phyloP scores from a whole-genome alignment of 2,888 invertebrate genomes.

The Neoaliturus tenellus region DNA sequence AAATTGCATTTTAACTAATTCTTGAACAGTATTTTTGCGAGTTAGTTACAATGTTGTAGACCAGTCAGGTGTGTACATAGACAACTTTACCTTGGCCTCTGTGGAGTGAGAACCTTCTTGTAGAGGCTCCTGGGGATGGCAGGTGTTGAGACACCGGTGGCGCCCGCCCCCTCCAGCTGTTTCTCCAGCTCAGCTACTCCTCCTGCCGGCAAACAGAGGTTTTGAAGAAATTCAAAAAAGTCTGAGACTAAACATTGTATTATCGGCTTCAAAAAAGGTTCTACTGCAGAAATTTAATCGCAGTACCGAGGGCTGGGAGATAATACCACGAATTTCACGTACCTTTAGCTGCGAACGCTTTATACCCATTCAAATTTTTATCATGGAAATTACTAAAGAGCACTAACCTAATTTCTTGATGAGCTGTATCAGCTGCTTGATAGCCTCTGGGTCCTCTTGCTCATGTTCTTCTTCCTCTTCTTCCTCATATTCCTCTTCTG shows the following conservation, averaged over 20 bases:
- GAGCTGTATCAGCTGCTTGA: conserved; percentile 88
- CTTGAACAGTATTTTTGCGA: no score
- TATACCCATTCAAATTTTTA: no score
- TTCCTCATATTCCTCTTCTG: conserved; percentile 69
- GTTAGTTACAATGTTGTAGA: no score
- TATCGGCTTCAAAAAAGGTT: no score
- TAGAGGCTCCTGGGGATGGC: conserved; percentile 80
- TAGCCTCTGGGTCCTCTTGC: conserved; percentile 85
- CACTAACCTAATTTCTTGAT: conserved; percentile 87
- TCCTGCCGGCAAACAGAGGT: conserved; percentile 72
- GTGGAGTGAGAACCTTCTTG: conserved; percentile 80
- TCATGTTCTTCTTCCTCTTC: conserved; percentile 71
- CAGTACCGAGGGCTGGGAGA: no score
- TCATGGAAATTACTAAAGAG: no score
- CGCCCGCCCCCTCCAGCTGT: conserved; percentile 78
- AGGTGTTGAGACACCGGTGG: conserved; percentile 72
- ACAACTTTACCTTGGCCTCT: not conserved
- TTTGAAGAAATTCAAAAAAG: not conserved
- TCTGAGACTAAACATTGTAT: no score
- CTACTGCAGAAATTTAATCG: no score
- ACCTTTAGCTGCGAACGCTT: no score
- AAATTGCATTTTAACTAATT: no score
- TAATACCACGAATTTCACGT: no score
- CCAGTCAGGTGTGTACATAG: no score
- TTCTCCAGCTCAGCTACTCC: conserved; percentile 92